Evolutionary conservation across 2,113 vertebrate species (phyloP).

Genomic region (Coptodon rendalli): DNA sequence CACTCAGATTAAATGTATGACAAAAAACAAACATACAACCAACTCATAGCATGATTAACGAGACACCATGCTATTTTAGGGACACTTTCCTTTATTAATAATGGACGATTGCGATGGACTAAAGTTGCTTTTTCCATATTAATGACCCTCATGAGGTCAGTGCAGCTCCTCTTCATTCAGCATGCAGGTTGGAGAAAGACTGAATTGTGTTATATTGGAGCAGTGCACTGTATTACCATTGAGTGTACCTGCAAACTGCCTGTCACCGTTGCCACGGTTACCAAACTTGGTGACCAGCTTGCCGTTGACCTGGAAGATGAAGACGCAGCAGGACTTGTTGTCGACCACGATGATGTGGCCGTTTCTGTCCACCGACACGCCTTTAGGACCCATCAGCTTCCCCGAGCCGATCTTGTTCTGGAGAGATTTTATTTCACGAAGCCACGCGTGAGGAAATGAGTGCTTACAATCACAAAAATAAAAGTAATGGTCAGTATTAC

Average conservation of each 20-base stretch:
- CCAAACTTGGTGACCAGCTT: slow-evolving; percentile 97
- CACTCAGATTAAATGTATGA: not conserved
- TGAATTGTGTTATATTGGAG: slow-evolving; percentile 38
- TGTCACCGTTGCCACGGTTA: slow-evolving; percentile 93
- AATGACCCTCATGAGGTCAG: not conserved
- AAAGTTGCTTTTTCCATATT: not conserved
- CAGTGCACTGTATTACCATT: slow-evolving; percentile 73
- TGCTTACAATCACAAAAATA: not conserved
- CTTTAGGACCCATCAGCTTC: slow-evolving; percentile 97
- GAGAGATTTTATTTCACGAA: not conserved
- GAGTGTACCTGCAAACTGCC: slow-evolving; percentile 96
- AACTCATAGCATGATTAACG: not conserved
- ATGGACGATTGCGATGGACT: not conserved
- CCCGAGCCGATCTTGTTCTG: slow-evolving; percentile 94
- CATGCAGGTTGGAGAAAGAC: slow-evolving; percentile 68
- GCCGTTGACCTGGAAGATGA: slow-evolving; percentile 94
- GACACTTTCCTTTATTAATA: not conserved
- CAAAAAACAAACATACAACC: not conserved
- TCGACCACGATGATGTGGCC: slow-evolving; percentile 97
- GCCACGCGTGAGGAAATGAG: not conserved
- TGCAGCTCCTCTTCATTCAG: slow-evolving; percentile 28
- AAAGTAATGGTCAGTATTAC: not conserved
- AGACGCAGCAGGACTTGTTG: slow-evolving; percentile 96
- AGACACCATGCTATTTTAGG: not conserved
- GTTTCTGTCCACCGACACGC: slow-evolving; percentile 91